A percentile compares a stretch with the other conserved stretches of the same genome.
These are phyloP conservation scores for Crossaster papposus DNA, from an alignment of 53 echinoderm and acorn worm species.

Conservation along the genomic window DNA sequence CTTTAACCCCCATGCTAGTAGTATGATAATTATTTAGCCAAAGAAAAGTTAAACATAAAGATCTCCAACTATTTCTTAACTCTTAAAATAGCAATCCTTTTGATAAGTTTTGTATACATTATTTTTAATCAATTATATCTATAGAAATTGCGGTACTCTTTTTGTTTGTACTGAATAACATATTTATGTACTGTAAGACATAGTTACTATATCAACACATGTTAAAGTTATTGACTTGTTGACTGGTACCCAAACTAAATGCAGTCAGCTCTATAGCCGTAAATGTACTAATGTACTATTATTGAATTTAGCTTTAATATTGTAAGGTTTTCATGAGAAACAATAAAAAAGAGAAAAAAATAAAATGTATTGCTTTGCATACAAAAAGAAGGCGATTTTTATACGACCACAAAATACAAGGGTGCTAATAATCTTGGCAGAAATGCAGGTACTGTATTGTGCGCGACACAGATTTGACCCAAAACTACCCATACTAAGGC, in stretches of 20 bases:
- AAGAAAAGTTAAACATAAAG: not conserved
- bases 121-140: not conserved
- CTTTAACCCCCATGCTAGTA: not conserved
- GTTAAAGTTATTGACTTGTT: not conserved
- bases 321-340: conserved; percentile 1
- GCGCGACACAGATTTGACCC: not conserved
- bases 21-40: not conserved
- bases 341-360: conserved; percentile 29
- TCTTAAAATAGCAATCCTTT: not conserved
- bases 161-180: not conserved
- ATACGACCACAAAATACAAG: no score
- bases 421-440: not conserved
- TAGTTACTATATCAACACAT: not conserved
- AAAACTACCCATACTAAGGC: no score
- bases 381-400: no score
- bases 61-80: not conserved
- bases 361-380: not conserved
- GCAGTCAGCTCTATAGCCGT: conserved; percentile 32
- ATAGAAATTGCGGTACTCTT: conserved; percentile 1
- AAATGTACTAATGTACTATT: conserved; percentile 20
- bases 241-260: not conserved
- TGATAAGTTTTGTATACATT: no score
- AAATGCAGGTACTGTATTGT: no score
- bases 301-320: not conserved
- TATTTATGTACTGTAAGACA: conserved; percentile 27